Evolutionary conservation across 2,113 vertebrate genomes (phyloP).

Genomic region (Ageneiosus marmoratus): DNA sequence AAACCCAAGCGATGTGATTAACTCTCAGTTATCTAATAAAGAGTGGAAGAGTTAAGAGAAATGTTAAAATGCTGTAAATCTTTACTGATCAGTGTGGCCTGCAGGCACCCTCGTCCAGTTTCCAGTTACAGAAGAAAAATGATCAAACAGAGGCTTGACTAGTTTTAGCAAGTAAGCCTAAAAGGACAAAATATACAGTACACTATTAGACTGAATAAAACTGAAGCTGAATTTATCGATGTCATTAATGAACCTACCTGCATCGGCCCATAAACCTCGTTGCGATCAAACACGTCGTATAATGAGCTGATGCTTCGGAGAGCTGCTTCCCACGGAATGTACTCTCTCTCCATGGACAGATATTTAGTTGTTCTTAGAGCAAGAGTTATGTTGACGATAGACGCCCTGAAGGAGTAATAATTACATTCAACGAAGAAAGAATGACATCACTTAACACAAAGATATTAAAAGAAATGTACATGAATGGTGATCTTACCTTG

Average conservation of each 20-base stretch:
- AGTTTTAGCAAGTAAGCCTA: conserved; percentile 82
- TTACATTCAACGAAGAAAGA: neutral
- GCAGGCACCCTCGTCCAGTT: conserved; percentile 60
- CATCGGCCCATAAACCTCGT: conserved; percentile 81
- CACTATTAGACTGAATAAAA: neutral
- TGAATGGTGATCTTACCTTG: conserved; percentile 74
- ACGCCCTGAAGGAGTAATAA: conserved; percentile 70
- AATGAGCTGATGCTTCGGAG: conserved; percentile 80
- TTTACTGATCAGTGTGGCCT: conserved; percentile 83
- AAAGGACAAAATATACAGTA: conserved; percentile 3
- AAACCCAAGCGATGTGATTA: neutral
- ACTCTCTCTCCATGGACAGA: conserved; percentile 70
- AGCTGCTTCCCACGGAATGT: conserved; percentile 85
- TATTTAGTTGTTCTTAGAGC: conserved; percentile 82
- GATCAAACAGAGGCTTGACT: conserved; percentile 73
- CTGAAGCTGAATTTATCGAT: neutral
- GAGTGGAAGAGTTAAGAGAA: neutral
- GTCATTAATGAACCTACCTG: conserved; percentile 67
- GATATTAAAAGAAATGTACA: neutral
- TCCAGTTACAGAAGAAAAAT: conserved; percentile 65
- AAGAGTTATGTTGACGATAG: conserved; percentile 61
- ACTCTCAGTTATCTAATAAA: neutral
- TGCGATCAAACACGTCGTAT: conserved; percentile 84
- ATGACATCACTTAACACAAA: neutral
- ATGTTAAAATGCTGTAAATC: neutral